phyloP scores from a whole-genome alignment of 2,888 invertebrate genomes.

The Polylopha cassiicola region DNA sequence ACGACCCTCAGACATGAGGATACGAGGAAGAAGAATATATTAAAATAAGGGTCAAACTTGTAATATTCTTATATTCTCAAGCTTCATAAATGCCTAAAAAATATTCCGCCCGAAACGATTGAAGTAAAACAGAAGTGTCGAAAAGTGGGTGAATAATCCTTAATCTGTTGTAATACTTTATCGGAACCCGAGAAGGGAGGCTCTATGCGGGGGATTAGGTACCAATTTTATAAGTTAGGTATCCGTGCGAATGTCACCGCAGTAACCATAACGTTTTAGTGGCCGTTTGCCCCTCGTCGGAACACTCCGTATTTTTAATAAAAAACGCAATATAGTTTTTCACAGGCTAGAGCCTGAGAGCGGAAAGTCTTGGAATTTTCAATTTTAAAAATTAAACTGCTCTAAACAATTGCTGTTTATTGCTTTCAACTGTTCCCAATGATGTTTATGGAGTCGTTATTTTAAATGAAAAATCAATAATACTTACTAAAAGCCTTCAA shows the following conservation, averaged over 20 bases:
- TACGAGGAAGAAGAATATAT: no score
- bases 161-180: conserved; percentile 49
- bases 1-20: no score
- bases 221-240: conserved; percentile 72
- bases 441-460: background rate
- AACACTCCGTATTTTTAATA: conserved; percentile 69
- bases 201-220: conserved; percentile 44
- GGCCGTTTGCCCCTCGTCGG: conserved; percentile 67
- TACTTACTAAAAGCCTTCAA: no score
- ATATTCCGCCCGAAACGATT: conserved; percentile 10
- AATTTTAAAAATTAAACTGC: conserved; percentile 56
- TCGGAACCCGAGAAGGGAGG: conserved; percentile 44
- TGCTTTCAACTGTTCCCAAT: conserved; percentile 14
- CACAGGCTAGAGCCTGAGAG: conserved; percentile 43
- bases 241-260: conserved; percentile 68
- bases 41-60: no score
- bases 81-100: no score
- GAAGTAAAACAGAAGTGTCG: conserved; percentile 42
- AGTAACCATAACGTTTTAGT: conserved; percentile 73
- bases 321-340: conserved; percentile 69
- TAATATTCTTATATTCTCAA: no score
- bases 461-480: no score
- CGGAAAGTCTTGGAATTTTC: conserved; percentile 50
- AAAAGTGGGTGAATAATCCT: conserved; percentile 45
- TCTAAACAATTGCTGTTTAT: conserved; percentile 34